Evolutionary conservation across 2,888 invertebrate genomes (phyloP).

Genomic region (Leucania comma): DNA sequence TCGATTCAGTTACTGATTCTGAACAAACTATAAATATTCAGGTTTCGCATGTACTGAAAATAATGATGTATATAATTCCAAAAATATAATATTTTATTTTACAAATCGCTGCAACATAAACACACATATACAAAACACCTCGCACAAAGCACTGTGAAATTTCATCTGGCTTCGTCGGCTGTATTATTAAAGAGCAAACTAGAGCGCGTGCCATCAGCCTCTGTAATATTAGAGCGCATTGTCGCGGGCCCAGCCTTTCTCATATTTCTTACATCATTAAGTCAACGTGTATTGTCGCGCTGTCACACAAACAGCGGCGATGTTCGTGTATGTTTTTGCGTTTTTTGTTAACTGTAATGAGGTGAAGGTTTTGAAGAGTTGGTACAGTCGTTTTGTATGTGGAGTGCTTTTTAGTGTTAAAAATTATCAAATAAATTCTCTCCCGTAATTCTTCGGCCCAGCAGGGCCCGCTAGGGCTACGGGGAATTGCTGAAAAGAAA

Average conservation of each 20-base stretch:
- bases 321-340: slow-evolving; percentile 5
- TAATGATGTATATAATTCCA: too few relatives aligned
- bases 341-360: slow-evolving; percentile 11
- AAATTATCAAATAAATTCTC: too few relatives aligned
- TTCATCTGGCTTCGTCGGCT: slow-evolving; percentile 60
- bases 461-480: too few relatives aligned
- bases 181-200: slow-evolving; percentile 66
- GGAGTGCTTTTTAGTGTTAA: neutral
- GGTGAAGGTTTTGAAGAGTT: neutral
- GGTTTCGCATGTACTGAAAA: too few relatives aligned
- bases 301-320: slow-evolving; percentile 24
- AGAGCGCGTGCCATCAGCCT: slow-evolving; percentile 56
- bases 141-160: slow-evolving; percentile 47
- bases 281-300: slow-evolving; percentile 63
- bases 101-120: slow-evolving; percentile 12
- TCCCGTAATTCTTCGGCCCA: too few relatives aligned
- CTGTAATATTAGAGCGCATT: slow-evolving; percentile 73
- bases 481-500: too few relatives aligned
- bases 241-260: slow-evolving; percentile 71
- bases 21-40: too few relatives aligned
- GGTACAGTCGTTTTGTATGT: neutral
- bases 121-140: slow-evolving; percentile 10
- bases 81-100: too few relatives aligned
- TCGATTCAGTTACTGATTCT: too few relatives aligned
- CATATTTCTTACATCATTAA: slow-evolving; percentile 87